Evolutionary conservation across 2,888 invertebrate genomes (phyloP), one percentile per base, ranked within the genome.

Genomic region (Agrochola circellaris): DNA sequence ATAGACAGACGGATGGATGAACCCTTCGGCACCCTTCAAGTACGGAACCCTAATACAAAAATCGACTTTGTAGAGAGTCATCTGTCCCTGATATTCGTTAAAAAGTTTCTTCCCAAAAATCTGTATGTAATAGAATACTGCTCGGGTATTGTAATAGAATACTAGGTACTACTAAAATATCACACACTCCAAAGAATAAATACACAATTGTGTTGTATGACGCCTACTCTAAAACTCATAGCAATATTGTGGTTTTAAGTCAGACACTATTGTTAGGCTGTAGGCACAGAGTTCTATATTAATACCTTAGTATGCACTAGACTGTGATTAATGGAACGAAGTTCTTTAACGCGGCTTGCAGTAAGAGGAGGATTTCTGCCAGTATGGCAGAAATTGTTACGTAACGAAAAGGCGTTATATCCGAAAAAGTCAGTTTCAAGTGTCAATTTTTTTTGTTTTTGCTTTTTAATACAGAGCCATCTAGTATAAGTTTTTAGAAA

Each of bases 171-270:
- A 51, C 17, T 3, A 23, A 30, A 77, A 51, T n/a, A 68, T 30
- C 8, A n/a, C n/a, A n/a, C n/a, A 65, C 26, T 76, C 15, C 66
- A 51, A 38, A 11, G 1, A 67, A 42, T 30, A 30, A 15, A 38
- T n/a, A 26, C 8, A 20, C 7, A 66, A 30, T 20, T 20, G 6
- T 60, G 30, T 60, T 34, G 15, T 45, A 13, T 1, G 20, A 17
- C 61, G 7, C 81, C 79, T 81, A 74, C 54, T 13, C 5, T 23
- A 17, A 17, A 61, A 38, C 45, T 74, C 20, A 38, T 30, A 45
- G 79, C 79, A 79, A 79, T 79, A 45, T 48, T 54, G 8, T 48
- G 51, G 20, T n/a, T 30, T 20, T 3, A 17, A 15, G 34, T 20
- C 26, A 64, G 30, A n/a, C 5, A 38, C 17, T 56, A 62, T 77